These are phyloP conservation scores for Hypsopygia costalis DNA, from an alignment of 2,888 invertebrate genomes.

Conservation along the genomic window DNA sequence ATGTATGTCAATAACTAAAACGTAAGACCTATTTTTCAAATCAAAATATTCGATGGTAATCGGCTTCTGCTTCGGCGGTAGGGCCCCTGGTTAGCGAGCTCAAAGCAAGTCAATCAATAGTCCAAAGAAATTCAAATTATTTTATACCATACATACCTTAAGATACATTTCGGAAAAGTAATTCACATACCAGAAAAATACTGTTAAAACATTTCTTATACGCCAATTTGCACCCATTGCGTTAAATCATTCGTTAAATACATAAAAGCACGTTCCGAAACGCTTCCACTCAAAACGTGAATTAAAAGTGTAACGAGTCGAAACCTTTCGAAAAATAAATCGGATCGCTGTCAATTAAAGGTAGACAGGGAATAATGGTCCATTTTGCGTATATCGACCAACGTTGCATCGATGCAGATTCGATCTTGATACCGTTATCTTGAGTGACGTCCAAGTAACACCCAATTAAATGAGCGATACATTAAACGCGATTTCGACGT, in stretches of 20 bases:
- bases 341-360: constrained; percentile 61
- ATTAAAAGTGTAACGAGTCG: constrained; percentile 35
- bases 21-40: too few relatives aligned
- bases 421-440: constrained; percentile 60
- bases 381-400: constrained; percentile 37
- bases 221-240: constrained; percentile 6
- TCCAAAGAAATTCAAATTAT: too few relatives aligned
- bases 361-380: constrained; percentile 38
- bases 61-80: too few relatives aligned
- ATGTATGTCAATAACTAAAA: too few relatives aligned
- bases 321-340: constrained; percentile 49
- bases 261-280: background rate
- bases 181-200: too few relatives aligned
- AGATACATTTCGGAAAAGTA: too few relatives aligned
- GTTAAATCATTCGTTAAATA: background rate
- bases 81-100: too few relatives aligned
- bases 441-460: constrained; percentile 57
- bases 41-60: too few relatives aligned
- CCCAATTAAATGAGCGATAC: constrained; percentile 45
- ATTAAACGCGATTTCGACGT: constrained; percentile 7
- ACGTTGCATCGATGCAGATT: constrained; percentile 37
- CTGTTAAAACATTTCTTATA: too few relatives aligned
- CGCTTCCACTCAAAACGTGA: constrained; percentile 15
- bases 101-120: too few relatives aligned
- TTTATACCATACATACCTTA: too few relatives aligned